Evolutionary conservation across 1,140 invertebrate genomes (phyloP).

Genomic region (Polyergus mexicanus): DNA sequence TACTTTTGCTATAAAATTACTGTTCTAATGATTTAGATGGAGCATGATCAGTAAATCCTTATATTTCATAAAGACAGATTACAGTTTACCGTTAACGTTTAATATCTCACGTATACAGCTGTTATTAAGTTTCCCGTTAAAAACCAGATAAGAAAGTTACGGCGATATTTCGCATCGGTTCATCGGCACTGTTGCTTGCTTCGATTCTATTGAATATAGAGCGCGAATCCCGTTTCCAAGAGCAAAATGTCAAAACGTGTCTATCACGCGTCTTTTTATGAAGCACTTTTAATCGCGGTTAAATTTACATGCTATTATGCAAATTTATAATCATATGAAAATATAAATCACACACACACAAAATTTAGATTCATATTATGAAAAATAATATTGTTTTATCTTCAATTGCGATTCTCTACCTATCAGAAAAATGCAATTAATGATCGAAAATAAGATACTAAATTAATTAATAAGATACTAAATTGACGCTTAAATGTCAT

Average conservation of each 20-base stretch:
- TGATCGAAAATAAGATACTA: not conserved
- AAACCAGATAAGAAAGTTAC: constrained; percentile 37
- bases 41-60: constrained; percentile 20
- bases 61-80: constrained; percentile 22
- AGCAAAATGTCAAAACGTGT: constrained; percentile 22
- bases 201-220: constrained; percentile 14
- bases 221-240: constrained; percentile 29
- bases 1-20: too few species aligned
- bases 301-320: not conserved
- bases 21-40: not conserved
- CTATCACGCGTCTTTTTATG: not conserved
- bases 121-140: constrained; percentile 47
- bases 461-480: not conserved
- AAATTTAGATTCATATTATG: not conserved
- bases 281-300: not conserved
- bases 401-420: not conserved
- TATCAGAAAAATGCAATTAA: not conserved
- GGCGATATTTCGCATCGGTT: constrained; percentile 9
- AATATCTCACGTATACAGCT: constrained; percentile 28
- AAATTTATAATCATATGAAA: not conserved
- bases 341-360: not conserved
- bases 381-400: not conserved
- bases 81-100: constrained; percentile 32
- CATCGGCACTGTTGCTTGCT: not conserved
- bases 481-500: not conserved